Conservation (phyloP, 2,113 vertebrate species). For the Mobula hypostoma region DNA sequence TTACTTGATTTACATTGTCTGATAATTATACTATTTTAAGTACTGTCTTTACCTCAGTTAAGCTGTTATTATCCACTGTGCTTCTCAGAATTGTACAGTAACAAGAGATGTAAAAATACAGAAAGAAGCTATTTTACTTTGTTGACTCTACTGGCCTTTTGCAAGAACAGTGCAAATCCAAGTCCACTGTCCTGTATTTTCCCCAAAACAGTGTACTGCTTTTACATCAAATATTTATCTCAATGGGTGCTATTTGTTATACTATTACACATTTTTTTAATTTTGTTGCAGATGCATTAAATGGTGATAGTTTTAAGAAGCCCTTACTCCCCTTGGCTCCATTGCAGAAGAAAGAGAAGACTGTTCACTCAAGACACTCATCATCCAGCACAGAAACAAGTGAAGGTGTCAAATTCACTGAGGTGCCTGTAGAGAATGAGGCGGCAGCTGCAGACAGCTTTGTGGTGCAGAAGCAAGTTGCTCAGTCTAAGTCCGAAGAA, state of each 20-base stretch:
- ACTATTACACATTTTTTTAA: background rate
- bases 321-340: constrained; percentile 13
- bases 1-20: background rate
- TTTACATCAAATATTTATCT: background rate
- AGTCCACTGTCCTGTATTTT: background rate
- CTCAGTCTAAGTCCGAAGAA: background rate
- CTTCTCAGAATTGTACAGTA: too few relatives aligned
- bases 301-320: constrained; percentile 21
- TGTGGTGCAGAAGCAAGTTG: background rate
- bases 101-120: background rate
- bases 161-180: background rate
- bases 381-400: background rate
- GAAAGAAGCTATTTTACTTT: background rate
- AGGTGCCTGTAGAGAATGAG: background rate
- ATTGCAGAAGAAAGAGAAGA: constrained; percentile 22
- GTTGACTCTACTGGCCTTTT: background rate
- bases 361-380: background rate
- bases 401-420: background rate
- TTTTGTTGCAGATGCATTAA: background rate
- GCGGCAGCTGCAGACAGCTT: background rate
- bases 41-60: background rate
- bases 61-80: background rate
- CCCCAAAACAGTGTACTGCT: background rate
- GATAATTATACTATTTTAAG: background rate
- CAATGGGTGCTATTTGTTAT: background rate